phyloP scores from a whole-genome alignment of 2,113 vertebrate genomes.

The Thamnophis sirtalis region DNA sequence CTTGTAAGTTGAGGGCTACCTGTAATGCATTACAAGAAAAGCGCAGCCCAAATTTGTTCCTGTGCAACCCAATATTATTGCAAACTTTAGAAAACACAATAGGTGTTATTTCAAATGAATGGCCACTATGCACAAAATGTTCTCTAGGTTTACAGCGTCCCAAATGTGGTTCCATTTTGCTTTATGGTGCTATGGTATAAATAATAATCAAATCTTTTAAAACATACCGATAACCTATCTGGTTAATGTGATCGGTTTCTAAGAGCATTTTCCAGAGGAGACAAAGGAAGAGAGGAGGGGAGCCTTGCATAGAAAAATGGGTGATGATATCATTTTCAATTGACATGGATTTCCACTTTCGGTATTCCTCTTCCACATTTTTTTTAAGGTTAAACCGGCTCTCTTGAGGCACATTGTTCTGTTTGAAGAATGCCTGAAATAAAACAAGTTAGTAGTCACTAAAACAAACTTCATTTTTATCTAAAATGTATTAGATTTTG shows the following conservation, averaged over 20 bases:
- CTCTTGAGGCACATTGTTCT: slow-evolving; percentile 98
- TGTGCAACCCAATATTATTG: background rate
- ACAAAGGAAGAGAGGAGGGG: slow-evolving; percentile 92
- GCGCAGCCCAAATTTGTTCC: background rate
- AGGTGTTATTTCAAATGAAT: background rate
- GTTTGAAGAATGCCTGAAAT: slow-evolving; percentile 94
- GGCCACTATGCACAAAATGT: background rate
- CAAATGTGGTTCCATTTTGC: background rate
- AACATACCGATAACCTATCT: slow-evolving; percentile 91
- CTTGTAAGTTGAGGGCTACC: background rate
- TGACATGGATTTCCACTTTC: slow-evolving; percentile 99
- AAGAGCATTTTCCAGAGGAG: slow-evolving; percentile 98
- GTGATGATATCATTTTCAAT: slow-evolving; percentile 96
- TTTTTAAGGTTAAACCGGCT: slow-evolving; percentile 98
- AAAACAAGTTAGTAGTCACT: slow-evolving; percentile 11
- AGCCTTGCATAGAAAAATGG: slow-evolving; percentile 91
- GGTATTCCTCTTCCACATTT: slow-evolving; percentile 97
- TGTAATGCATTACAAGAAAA: background rate
- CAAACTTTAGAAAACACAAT: background rate
- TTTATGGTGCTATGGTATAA: background rate
- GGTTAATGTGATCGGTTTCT: slow-evolving; percentile 97
- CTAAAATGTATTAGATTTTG: background rate
- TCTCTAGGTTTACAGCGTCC: background rate
- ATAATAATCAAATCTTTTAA: background rate
- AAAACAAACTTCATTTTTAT: background rate